Percentiles rank a stretch among this genome's conserved stretches.
These are phyloP conservation scores for Thunnus maccoyii DNA, from an alignment of 2,113 vertebrate species.

Conservation along the genomic window DNA sequence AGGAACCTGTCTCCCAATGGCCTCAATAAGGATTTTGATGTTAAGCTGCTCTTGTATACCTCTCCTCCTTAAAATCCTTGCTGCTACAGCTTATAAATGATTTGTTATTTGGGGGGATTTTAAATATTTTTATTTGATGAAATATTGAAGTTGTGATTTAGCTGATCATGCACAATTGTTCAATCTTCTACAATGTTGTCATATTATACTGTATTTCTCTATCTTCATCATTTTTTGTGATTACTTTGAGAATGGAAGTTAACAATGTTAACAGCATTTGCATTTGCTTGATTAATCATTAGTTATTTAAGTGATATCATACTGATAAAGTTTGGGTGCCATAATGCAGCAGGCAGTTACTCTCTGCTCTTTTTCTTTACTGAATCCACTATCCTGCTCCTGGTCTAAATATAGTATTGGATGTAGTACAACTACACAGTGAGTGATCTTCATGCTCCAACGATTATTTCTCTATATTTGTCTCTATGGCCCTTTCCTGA, in stretches of 20 bases:
- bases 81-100: background rate
- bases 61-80: background rate
- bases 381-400: too few species aligned
- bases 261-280: too few species aligned
- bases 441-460: background rate
- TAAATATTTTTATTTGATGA: background rate
- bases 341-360: background rate
- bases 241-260: too few species aligned
- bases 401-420: background rate
- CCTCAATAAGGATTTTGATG: background rate
- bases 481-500: background rate
- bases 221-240: too few species aligned
- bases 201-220: background rate
- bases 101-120: background rate
- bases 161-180: too few species aligned
- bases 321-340: background rate
- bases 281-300: background rate
- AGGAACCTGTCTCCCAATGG: background rate
- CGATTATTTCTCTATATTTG: conserved; percentile 8
- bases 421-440: background rate
- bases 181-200: too few species aligned
- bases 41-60: background rate
- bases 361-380: background rate
- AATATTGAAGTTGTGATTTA: background rate
- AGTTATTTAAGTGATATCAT: too few species aligned